These are phyloP conservation scores for Poecilobothrus nobilitatus DNA, from an alignment of 2,888 invertebrate genomes.

Conservation along the genomic window DNA sequence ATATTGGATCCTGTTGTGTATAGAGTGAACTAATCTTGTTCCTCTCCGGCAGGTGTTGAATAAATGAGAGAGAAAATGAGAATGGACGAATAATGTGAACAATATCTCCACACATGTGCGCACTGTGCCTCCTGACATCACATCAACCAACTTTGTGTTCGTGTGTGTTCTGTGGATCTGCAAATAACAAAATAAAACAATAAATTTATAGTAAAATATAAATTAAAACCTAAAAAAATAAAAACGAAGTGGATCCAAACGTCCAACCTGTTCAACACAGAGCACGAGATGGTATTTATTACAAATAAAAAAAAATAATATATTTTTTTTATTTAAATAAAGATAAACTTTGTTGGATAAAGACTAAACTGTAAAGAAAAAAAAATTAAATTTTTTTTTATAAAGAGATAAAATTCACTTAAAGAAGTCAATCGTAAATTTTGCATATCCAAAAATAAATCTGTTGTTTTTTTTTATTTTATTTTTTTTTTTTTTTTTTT, in stretches of 20 bases:
- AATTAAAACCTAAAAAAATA: constrained; percentile 13
- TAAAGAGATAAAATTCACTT: neutral
- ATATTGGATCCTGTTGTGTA: constrained; percentile 44
- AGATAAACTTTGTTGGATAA: constrained; percentile 13
- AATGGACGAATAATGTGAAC: constrained; percentile 26
- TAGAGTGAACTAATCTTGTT: constrained; percentile 48
- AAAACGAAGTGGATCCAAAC: constrained; percentile 20
- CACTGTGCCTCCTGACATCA: constrained; percentile 22
- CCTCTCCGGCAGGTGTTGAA: constrained; percentile 46
- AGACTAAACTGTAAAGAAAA: constrained; percentile 14
- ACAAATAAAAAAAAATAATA: constrained; percentile 21
- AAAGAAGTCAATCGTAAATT: constrained; percentile 11
- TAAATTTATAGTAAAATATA: constrained; percentile 10
- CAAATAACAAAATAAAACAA: constrained; percentile 18
- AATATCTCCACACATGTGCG: constrained; percentile 27
- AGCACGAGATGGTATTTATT: constrained; percentile 32
- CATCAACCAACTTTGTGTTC: constrained; percentile 19
- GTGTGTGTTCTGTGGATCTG: constrained; percentile 18
- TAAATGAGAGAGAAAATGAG: constrained; percentile 35
- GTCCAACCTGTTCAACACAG: constrained; percentile 15
- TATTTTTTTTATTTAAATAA: constrained; percentile 18
- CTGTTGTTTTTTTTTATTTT: neutral
- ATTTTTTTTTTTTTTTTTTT: neutral
- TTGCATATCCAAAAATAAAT: neutral
- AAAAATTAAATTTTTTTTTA: neutral